A percentile compares a stretch with the other conserved stretches of the same genome.
phyloP scores from a whole-genome alignment of 2,113 vertebrate genomes.

The Lepisosteus osseus region DNA sequence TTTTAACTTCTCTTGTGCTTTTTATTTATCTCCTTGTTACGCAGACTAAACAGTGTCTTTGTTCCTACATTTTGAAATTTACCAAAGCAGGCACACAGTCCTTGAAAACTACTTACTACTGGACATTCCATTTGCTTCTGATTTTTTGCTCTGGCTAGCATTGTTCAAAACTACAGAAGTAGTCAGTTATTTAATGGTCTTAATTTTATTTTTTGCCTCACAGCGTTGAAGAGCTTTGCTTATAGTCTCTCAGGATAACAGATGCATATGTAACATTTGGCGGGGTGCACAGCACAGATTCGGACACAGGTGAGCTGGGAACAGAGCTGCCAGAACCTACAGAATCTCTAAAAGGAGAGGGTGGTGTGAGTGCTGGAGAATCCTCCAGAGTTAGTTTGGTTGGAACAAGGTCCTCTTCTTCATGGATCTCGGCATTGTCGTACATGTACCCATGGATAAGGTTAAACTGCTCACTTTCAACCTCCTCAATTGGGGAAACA shows the following conservation, averaged over 20 bases:
- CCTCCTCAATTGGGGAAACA: conserved; percentile 56
- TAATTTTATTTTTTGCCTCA: conserved; percentile 57
- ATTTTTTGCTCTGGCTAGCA: conserved; percentile 7
- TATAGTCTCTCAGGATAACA: conserved; percentile 82
- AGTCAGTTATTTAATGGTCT: neutral
- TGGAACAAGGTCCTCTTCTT: conserved; percentile 67
- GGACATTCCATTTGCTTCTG: conserved; percentile 26
- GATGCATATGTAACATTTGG: conserved; percentile 78
- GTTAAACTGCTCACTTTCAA: conserved; percentile 72
- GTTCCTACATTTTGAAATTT: conserved; percentile 4
- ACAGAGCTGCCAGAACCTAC: conserved; percentile 80
- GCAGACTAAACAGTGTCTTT: neutral
- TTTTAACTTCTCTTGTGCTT: conserved; percentile 6
- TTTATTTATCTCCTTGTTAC: neutral
- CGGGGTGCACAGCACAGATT: conserved; percentile 76
- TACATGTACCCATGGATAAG: conserved; percentile 85
- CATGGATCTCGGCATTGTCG: conserved; percentile 69
- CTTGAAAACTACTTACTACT: conserved; percentile 15
- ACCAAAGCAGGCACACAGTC: neutral
- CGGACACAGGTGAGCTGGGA: conserved; percentile 75
- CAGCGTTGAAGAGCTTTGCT: conserved; percentile 95
- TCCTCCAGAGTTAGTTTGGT: conserved; percentile 79
- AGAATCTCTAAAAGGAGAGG: conserved; percentile 94
- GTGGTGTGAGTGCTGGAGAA: conserved; percentile 82
- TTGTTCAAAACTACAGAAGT: conserved; percentile 13